phyloP scores from a whole-genome alignment of 92 coral and sea anemone genomes.

The Epizoanthus scotinus region DNA sequence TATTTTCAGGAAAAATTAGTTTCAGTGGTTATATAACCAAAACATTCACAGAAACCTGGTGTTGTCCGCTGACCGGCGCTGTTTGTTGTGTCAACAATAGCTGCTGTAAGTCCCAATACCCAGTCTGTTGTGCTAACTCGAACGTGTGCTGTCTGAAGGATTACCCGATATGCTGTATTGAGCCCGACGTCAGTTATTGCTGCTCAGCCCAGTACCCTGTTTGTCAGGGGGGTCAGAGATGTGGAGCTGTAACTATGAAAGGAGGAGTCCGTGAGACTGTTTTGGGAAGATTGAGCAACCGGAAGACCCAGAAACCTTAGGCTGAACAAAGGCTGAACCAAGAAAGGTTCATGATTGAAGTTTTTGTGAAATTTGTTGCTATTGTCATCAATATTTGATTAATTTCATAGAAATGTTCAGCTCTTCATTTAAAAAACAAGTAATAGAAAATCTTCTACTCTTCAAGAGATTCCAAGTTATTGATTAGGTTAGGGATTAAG shows the following conservation, averaged over 20 bases:
- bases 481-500: too few relatives aligned
- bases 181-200: constrained; percentile 27
- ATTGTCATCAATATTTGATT: too few relatives aligned
- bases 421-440: too few relatives aligned
- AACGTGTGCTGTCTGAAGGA: constrained; percentile 13
- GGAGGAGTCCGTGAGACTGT: constrained; percentile 9
- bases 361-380: too few relatives aligned
- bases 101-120: constrained; percentile 43
- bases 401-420: too few relatives aligned
- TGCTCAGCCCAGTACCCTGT: constrained; percentile 10
- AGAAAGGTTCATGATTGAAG: too few relatives aligned
- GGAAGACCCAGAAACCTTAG: too few relatives aligned
- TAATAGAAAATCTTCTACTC: too few relatives aligned
- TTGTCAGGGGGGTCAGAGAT: constrained; percentile 2
- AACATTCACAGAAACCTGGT: constrained; percentile 12
- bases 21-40: constrained; percentile 11
- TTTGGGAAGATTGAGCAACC: not conserved
- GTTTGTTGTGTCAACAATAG: constrained; percentile 34
- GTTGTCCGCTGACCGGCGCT: constrained; percentile 37
- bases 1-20: constrained; percentile 2
- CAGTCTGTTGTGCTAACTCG: constrained; percentile 36
- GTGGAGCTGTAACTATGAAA: constrained; percentile 7
- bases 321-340: too few relatives aligned
- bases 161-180: constrained; percentile 22
- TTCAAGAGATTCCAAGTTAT: too few relatives aligned